Conservation (phyloP, 2,888 invertebrate genomes). For the Micropterix aruncella region DNA sequence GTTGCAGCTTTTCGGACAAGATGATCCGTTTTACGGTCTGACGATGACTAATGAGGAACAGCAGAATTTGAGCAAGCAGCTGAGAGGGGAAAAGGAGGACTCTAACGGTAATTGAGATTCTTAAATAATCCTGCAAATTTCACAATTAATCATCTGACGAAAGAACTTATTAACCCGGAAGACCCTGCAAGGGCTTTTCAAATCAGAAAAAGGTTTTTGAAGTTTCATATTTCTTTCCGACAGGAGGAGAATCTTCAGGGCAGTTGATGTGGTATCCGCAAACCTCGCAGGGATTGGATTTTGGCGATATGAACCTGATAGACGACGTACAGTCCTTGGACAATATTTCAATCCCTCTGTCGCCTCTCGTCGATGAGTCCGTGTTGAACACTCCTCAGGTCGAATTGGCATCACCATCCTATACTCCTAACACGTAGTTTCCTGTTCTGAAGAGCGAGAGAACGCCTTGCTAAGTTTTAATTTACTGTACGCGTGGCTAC, state of each 20-base stretch:
- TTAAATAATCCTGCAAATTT: too few species aligned
- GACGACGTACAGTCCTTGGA: conserved; percentile 21
- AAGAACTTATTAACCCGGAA: too few species aligned
- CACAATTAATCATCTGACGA: too few species aligned
- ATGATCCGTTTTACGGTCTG: conserved; percentile 38
- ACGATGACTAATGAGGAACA: conserved; percentile 28
- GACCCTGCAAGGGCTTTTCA: conserved; percentile 3
- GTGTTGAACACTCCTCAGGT: conserved; percentile 32
- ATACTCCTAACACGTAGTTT: conserved; percentile 2
- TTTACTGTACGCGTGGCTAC: neutral
- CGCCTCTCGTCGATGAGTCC: conserved; percentile 14
- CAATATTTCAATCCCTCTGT: conserved; percentile 15
- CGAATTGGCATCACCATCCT: conserved; percentile 20
- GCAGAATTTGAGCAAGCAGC: neutral
- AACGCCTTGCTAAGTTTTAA: neutral
- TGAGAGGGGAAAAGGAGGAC: too few species aligned
- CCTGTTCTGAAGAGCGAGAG: neutral
- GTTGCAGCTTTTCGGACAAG: conserved; percentile 33
- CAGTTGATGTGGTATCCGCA: conserved; percentile 36
- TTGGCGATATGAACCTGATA: conserved; percentile 33
- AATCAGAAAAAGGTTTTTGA: neutral
- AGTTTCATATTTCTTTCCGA: neutral
- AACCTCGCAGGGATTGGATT: conserved; percentile 18
- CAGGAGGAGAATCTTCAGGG: conserved; percentile 28
- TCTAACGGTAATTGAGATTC: too few species aligned